Conservation (phyloP, 2,797 vertebrate genomes). For the Halcyon badia region DNA sequence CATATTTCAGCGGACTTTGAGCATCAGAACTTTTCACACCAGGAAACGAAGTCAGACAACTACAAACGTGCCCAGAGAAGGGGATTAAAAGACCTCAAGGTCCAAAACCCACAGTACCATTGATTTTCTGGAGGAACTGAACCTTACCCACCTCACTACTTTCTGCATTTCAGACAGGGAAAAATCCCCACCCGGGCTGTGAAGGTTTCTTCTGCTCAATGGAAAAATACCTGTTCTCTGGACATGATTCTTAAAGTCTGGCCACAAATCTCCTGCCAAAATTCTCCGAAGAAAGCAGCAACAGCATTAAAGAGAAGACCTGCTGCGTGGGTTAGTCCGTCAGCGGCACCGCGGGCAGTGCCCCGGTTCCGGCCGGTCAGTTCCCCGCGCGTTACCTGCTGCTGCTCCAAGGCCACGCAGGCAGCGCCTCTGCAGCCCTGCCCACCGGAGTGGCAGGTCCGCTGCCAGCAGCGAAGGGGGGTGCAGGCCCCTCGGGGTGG, state of each 20-base stretch:
- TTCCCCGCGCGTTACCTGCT: neutral
- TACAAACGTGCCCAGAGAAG: neutral
- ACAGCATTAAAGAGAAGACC: neutral
- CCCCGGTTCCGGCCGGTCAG: neutral
- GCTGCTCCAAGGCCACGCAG: neutral
- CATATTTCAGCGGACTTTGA: neutral
- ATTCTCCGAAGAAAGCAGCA: neutral
- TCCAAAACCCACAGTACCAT: neutral
- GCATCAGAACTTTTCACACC: neutral
- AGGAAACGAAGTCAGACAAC: neutral
- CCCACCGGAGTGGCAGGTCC: neutral
- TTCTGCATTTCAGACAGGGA: neutral
- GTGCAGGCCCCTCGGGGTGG: neutral
- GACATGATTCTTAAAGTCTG: neutral
- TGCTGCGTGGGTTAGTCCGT: neutral
- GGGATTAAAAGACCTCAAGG: neutral
- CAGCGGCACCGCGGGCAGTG: accelerated
- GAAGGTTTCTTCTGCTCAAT: neutral
- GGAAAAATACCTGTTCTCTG: neutral
- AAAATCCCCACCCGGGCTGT: neutral
- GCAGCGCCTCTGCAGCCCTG: neutral
- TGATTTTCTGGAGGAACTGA: neutral
- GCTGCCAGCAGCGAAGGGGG: neutral
- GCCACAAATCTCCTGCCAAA: neutral
- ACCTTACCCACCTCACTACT: neutral